Conservation (phyloP, 2,113 vertebrate genomes). For the Ophthalmolycus amberensis region DNA sequence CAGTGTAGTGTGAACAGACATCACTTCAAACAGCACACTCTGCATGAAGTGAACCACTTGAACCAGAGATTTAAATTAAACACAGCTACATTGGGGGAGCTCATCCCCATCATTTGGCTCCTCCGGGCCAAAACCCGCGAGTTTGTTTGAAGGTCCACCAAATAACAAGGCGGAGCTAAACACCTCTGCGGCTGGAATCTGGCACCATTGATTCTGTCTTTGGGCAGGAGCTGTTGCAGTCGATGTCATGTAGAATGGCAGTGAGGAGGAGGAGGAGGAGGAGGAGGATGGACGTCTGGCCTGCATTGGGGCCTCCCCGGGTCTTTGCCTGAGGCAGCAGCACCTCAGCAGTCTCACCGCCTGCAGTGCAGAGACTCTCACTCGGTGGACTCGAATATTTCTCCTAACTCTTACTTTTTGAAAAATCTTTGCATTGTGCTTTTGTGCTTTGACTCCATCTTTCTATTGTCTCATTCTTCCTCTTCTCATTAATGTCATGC, state of each 20-base stretch:
- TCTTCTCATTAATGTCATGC: slow-evolving; percentile 31
- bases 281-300: slow-evolving; percentile 45
- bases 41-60: not conserved
- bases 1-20: not conserved
- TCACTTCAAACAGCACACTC: not conserved
- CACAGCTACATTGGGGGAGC: not conserved
- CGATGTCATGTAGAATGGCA: slow-evolving; percentile 35
- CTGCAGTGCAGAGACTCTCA: slow-evolving; percentile 48
- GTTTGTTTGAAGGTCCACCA: slow-evolving; percentile 46
- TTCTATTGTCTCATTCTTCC: not conserved
- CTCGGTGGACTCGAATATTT: slow-evolving; percentile 20
- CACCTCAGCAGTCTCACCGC: slow-evolving; percentile 21
- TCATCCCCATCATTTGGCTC: slow-evolving; percentile 23
- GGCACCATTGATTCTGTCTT: slow-evolving; percentile 48
- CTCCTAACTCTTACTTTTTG: slow-evolving; percentile 2
- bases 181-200: slow-evolving; percentile 35
- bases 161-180: slow-evolving; percentile 26
- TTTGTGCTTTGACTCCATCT: not conserved
- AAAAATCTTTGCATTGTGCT: slow-evolving; percentile 25
- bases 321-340: slow-evolving; percentile 54
- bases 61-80: slow-evolving; percentile 15
- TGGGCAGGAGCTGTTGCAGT: slow-evolving; percentile 28
- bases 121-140: slow-evolving; percentile 15
- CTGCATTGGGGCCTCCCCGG: slow-evolving; percentile 19
- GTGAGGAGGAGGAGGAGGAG: slow-evolving; percentile 47